Base-by-base conservation (phyloP, 2,888 invertebrate species). In the Gastracanthus pulcherrimus region DNA sequence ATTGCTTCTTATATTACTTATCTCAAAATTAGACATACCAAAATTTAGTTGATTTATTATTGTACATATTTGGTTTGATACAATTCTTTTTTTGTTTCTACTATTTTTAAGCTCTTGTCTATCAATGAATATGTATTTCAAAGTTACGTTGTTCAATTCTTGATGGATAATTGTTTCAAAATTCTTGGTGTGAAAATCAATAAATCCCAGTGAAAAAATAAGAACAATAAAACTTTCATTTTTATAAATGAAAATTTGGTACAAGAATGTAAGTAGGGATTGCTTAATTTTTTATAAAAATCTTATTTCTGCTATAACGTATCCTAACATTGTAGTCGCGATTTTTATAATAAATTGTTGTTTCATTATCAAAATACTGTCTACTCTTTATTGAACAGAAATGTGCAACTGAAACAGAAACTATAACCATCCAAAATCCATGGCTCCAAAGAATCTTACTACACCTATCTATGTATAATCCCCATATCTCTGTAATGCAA, bases 261-360 rank as follows among this genome's bases (percentile, higher is more conserved):
- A 16, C 9, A 69, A 16, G 13, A 19, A 29, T 31, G 19, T 62
- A 31, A 48, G 51, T 74, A 80, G 41, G 31, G 51, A 55, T 62
- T 48, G 34, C 41, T 72, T 76, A 16, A 38, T 45, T 60, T 60
- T 78, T 77, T 75, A 31, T 51, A 77, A 31, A 71, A 51, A 38
- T 55, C 23, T 31, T 41, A 67, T 41, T 67, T 51, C 48, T 38
- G 41, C 51, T 75, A n/a, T 19, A 62, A 62, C 38, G n/a, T n/a
- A n/a, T n/a, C 19, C 58, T 51, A 31, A 76, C 36, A 69, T 45
- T 79, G 79, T 79, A 74, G 74, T 74, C 23, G 58, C 74, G 60
- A 64, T 78, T 78, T 79, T 60, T 79, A 36, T 67, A 79, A 79
- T 79, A 79, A 79, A 79, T 31, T 74, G 67, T 79, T 79, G 74